Base-by-base conservation (phyloP, 2,888 invertebrate species). In the Macropis europaea region DNA sequence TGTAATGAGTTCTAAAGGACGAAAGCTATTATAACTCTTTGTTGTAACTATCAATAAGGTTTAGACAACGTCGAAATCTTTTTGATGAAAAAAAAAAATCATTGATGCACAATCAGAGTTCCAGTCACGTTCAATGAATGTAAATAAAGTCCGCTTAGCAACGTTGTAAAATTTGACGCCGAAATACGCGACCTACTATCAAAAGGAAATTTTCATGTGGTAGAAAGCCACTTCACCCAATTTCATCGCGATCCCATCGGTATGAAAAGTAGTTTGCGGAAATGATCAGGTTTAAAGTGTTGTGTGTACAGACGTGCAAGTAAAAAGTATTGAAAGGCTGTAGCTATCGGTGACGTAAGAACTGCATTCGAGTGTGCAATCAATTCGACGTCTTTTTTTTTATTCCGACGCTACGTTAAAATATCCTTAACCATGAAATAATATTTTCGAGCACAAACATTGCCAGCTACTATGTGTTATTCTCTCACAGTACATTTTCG, bases 171-270 rank as follows among this genome's bases (percentile, higher is more conserved):
- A 45, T 67, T 63, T 60, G 43, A 28, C 52, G 11, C n/a, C 24
- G 52, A 40, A 50, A 45, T 48, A 42, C 67, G 42, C 60, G 75
- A 73, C 76, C 77, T 54, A 76, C 77, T 76, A 32, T 60, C 54
- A 61, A 61, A 69, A 67, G 63, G 63, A 70, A 64, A 61, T 67
- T 77, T 76, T 70, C 70, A 43, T 63, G 40, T 28, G 56, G 54
- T 77, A 73, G 77, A 77, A 77, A 77, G 77, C 59, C 40, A 47
- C 19, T 54, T 62, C 66, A 19, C 38, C 34, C 32, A 60, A 61
- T 72, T 68, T 74, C 63, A 30, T 64, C 43, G 11, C 26, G 30
- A 48, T 47, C 30, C 63, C 40, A 36, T 54, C 28, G 36, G 42
- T 40, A 34, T 50, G 17, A 60, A 56, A 47, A 52, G 42, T 40